Percentiles rank a stretch among this genome's conserved stretches.
Evolutionary conservation across 2,797 vertebrate species (phyloP).

Genomic region (Knipowitschia caucasica): DNA sequence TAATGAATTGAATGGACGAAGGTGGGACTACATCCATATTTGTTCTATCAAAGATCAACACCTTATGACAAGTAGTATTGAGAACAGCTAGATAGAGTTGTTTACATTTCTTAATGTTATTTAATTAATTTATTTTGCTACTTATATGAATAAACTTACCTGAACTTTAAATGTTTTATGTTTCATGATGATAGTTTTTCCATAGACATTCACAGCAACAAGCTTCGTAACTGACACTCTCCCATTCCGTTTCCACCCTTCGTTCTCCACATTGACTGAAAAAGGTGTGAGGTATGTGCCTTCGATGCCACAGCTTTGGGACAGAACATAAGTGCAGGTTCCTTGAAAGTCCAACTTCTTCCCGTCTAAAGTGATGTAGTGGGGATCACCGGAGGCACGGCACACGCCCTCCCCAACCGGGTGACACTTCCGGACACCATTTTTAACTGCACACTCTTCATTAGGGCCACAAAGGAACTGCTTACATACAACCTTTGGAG

Average conservation of each 20-base stretch:
- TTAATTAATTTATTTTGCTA: too few relatives aligned
- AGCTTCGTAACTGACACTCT: constrained; percentile 61
- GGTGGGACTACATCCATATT: too few relatives aligned
- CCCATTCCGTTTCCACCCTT: constrained; percentile 39
- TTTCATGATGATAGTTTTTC: constrained; percentile 57
- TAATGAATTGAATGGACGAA: too few relatives aligned
- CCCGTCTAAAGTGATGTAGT: constrained; percentile 65
- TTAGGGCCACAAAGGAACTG: constrained; percentile 59
- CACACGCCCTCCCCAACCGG: constrained; percentile 58
- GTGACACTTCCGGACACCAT: constrained; percentile 63
- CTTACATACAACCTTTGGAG: constrained; percentile 63
- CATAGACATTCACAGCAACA: constrained; percentile 60
- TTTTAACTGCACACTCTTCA: constrained; percentile 61
- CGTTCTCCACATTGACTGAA: constrained; percentile 64
- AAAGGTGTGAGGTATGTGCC: constrained; percentile 55
- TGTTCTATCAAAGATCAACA: too few relatives aligned
- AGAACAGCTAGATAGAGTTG: too few relatives aligned
- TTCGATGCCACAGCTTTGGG: constrained; percentile 57
- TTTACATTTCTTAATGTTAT: too few relatives aligned
- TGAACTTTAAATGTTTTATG: constrained; percentile 51
- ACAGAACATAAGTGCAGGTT: constrained; percentile 68
- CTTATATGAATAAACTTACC: constrained; percentile 43
- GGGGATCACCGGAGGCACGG: constrained; percentile 66
- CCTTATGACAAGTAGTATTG: too few relatives aligned
- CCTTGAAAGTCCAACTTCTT: constrained; percentile 64